These are phyloP conservation scores for Microctenopoma lineatum DNA, from an alignment of 2,797 vertebrate species.

Conservation along the genomic window DNA sequence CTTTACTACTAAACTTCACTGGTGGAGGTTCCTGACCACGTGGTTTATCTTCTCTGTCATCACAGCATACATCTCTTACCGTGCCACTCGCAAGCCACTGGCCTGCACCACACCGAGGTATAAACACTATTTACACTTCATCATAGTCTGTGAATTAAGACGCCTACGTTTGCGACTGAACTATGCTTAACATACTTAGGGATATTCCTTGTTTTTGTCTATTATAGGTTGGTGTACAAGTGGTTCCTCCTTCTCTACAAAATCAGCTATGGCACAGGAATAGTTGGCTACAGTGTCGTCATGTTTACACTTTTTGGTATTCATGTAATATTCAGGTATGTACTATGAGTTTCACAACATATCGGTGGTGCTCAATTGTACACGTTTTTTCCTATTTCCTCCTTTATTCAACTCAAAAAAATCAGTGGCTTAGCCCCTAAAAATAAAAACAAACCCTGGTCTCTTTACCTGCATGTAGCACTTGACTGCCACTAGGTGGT, in stretches of 20 bases:
- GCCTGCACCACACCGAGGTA: conserved; percentile 96
- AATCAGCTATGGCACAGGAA: conserved; percentile 96
- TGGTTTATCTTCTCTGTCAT: conserved; percentile 96
- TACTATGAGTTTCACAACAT: conserved; percentile 17
- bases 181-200: background rate
- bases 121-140: background rate
- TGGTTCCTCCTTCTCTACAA: conserved; percentile 99
- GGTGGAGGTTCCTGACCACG: conserved; percentile 96
- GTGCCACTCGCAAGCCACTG: conserved; percentile 95
- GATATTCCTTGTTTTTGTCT: background rate
- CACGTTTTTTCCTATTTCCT: too few relatives aligned
- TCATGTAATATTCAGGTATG: conserved; percentile 96
- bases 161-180: background rate
- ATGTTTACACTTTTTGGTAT: conserved; percentile 99
- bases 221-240: conserved; percentile 94
- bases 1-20: conserved; percentile 97
- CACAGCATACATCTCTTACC: conserved; percentile 94
- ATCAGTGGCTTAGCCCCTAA: background rate
- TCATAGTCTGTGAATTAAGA: background rate
- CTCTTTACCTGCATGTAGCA: background rate
- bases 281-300: conserved; percentile 94
- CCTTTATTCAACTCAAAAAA: background rate
- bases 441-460: background rate
- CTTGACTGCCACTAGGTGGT: conserved; percentile 32
- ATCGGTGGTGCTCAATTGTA: background rate